phyloP scores from a whole-genome alignment of 2,113 vertebrate species.

The Xiphophorus couchianus region DNA sequence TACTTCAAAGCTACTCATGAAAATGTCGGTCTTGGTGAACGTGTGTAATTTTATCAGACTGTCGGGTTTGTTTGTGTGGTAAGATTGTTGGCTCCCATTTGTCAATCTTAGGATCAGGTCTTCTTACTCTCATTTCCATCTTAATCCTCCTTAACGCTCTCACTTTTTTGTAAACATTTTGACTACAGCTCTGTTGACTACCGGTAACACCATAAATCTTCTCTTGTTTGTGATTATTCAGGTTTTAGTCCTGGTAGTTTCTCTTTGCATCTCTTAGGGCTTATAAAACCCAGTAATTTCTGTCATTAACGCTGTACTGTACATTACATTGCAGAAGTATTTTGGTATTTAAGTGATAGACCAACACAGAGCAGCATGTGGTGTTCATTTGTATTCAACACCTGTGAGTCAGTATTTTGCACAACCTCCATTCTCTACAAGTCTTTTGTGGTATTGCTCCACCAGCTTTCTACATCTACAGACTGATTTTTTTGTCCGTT shows the following conservation, averaged over 20 bases:
- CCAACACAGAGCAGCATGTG: background rate
- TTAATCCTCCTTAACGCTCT: background rate
- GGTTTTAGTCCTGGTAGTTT: background rate
- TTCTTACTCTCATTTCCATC: background rate
- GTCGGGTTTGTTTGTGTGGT: background rate
- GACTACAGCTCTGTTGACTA: background rate
- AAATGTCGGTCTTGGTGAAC: background rate
- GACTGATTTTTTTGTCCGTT: no score
- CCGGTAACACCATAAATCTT: no score
- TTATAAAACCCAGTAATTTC: background rate
- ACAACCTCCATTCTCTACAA: background rate
- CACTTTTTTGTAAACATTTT: background rate
- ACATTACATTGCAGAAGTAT: background rate
- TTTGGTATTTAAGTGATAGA: background rate
- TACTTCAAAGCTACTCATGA: background rate
- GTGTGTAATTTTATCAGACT: background rate
- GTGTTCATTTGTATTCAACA: background rate
- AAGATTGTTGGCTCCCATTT: background rate
- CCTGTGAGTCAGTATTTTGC: background rate
- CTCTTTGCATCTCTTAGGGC: background rate
- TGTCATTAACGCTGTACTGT: background rate
- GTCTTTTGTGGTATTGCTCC: no score
- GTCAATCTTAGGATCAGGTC: background rate
- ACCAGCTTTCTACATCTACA: no score
- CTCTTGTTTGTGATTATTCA: background rate